Evolutionary conservation across 2,113 vertebrate species (phyloP).

Genomic region (Hippocampus barbouri): DNA sequence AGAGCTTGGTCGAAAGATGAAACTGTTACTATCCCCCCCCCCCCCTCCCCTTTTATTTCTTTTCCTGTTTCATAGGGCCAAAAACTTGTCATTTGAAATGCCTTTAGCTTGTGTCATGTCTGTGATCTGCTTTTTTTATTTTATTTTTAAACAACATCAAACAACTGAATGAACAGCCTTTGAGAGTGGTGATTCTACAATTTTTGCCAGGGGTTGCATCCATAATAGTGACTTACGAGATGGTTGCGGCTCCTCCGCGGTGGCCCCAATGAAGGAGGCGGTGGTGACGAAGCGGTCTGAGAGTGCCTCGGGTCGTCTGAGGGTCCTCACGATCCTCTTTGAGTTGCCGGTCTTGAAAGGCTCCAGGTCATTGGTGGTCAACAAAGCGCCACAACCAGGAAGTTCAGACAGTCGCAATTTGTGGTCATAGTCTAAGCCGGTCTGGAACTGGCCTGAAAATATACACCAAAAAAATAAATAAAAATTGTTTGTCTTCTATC

Average conservation of each 20-base stretch:
- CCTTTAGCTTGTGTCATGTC: too few relatives aligned
- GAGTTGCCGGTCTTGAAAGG: constrained; percentile 62
- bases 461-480: background rate
- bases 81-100: too few relatives aligned
- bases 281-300: constrained; percentile 70
- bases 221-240: constrained; percentile 55
- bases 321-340: constrained; percentile 61
- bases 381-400: constrained; percentile 29
- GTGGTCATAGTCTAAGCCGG: background rate
- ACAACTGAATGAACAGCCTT: too few relatives aligned
- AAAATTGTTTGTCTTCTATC: background rate
- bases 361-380: constrained; percentile 68
- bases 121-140: too few relatives aligned
- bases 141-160: too few relatives aligned
- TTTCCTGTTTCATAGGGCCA: too few relatives aligned
- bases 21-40: too few relatives aligned
- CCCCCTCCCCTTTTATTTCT: too few relatives aligned
- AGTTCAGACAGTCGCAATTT: constrained; percentile 13
- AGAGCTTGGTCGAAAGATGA: too few relatives aligned
- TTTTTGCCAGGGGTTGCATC: too few relatives aligned
- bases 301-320: constrained; percentile 51
- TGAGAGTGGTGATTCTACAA: too few relatives aligned
- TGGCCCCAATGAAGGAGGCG: constrained; percentile 73
- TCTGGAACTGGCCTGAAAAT: constrained; percentile 29
- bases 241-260: constrained; percentile 45